These are phyloP conservation scores for Laticauda colubrina DNA, from an alignment of 2,113 vertebrate genomes.

Conservation along the genomic window DNA sequence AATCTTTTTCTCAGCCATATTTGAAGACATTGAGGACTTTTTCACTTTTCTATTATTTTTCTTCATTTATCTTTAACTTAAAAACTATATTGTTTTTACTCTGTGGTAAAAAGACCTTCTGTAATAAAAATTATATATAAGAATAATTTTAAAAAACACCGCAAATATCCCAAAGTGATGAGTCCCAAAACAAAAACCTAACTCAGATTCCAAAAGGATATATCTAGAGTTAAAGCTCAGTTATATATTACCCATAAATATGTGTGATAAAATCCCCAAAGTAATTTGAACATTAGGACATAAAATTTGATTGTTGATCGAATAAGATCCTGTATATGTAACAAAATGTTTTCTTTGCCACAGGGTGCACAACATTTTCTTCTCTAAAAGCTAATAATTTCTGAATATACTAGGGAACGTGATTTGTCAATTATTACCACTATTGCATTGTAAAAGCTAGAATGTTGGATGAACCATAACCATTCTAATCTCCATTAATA, in stretches of 20 bases:
- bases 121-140: background rate
- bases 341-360: background rate
- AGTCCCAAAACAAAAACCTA: background rate
- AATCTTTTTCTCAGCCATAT: background rate
- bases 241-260: background rate
- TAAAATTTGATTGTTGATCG: background rate
- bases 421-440: background rate
- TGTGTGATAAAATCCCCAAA: background rate
- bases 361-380: background rate
- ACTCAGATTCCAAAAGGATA: background rate
- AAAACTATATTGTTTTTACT: background rate
- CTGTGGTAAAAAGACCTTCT: background rate
- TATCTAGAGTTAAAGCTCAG: background rate
- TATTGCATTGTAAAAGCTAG: background rate
- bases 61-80: background rate
- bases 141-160: background rate
- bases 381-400: background rate
- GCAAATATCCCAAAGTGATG: background rate
- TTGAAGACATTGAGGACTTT: background rate
- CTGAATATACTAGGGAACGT: background rate
- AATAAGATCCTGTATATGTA: background rate
- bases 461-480: background rate
- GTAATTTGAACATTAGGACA: background rate
- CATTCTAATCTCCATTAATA: background rate
- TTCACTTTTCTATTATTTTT: background rate